Percentiles rank a stretch among this genome's conserved stretches.
Conservation (phyloP, 2,113 vertebrate species). For the Octodon degus region DNA sequence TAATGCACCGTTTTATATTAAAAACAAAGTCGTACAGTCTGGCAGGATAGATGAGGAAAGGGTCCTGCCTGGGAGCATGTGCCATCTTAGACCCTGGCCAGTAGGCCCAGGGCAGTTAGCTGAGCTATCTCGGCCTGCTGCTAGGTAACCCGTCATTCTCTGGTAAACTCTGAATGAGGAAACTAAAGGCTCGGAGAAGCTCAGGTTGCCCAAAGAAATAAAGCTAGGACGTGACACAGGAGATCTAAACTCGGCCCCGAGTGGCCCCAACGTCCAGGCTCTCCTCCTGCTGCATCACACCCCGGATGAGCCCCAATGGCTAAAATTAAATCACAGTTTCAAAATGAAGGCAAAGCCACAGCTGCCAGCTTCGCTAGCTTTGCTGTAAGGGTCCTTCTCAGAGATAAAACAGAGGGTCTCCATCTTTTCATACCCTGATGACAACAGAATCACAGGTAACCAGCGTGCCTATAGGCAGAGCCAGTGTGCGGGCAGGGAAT, state of each 20-base stretch:
- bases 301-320: slow-evolving; percentile 82
- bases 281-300: background rate
- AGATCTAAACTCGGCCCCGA: background rate
- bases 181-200: background rate
- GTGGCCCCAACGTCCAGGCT: background rate
- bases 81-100: background rate
- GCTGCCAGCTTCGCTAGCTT: slow-evolving; percentile 37
- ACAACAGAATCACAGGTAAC: too few relatives aligned
- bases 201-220: background rate
- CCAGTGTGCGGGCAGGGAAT: background rate
- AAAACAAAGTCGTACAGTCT: background rate
- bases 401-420: background rate
- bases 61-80: background rate
- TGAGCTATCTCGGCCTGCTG: background rate
- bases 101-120: background rate
- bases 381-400: background rate
- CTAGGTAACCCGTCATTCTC: background rate
- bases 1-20: background rate
- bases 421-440: background rate
- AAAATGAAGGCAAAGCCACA: slow-evolving; percentile 29
- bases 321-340: slow-evolving; percentile 83
- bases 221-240: background rate
- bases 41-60: background rate
- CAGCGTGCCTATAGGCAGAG: background rate
- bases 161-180: background rate